A percentile compares a stretch with the other conserved stretches of the same genome.
These are phyloP conservation scores for Vespertilio murinus DNA, from an alignment of 2,797 vertebrate genomes.

Conservation along the genomic window DNA sequence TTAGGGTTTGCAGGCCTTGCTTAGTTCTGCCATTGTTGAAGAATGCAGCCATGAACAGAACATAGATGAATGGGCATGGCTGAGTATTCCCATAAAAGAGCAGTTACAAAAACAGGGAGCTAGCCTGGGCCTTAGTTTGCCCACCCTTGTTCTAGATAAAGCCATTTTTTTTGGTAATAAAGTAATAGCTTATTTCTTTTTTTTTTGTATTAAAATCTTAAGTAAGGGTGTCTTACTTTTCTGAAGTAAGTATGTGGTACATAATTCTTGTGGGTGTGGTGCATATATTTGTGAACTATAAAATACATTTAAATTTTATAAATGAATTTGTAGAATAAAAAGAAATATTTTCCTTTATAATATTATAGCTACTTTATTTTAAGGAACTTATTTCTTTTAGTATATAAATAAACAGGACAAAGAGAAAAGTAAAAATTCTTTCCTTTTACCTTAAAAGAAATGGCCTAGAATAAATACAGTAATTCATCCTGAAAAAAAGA, in stretches of 20 bases:
- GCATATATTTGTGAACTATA: background rate
- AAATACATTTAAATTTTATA: conserved; percentile 18
- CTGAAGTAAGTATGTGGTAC: background rate
- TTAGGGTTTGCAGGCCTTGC: background rate
- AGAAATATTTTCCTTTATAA: conserved; percentile 24
- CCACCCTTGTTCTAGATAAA: background rate
- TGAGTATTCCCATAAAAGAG: background rate
- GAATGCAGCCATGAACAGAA: background rate
- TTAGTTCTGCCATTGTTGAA: background rate
- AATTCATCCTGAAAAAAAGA: background rate
- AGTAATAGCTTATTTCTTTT: background rate
- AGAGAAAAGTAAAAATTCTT: background rate
- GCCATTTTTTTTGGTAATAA: background rate
- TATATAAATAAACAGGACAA: background rate
- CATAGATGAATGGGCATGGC: background rate
- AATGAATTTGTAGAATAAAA: conserved; percentile 15
- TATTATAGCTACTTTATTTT: conserved; percentile 26
- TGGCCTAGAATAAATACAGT: background rate
- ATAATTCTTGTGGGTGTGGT: background rate
- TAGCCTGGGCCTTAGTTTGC: background rate
- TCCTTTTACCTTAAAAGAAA: background rate
- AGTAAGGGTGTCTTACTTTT: background rate
- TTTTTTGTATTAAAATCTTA: conserved; percentile 12
- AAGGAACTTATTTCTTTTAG: background rate
- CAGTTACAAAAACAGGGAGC: background rate